Percentiles rank a stretch among this genome's conserved stretches.
phyloP scores from a whole-genome alignment of 2,113 vertebrate genomes.

The Lipophrys pholis region DNA sequence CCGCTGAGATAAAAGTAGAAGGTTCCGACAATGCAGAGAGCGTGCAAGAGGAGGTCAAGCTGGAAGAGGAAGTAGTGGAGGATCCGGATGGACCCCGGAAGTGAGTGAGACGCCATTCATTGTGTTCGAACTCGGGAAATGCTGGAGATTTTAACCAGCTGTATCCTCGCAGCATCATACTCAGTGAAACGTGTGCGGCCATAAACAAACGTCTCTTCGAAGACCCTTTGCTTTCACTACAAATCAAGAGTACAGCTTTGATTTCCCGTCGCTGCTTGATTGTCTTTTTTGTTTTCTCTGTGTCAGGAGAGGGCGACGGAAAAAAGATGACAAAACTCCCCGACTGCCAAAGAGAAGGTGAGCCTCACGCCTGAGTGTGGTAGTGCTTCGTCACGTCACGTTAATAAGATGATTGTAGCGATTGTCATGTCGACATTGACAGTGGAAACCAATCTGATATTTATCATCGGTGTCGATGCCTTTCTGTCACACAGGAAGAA shows the following conservation, averaged over 20 bases:
- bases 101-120: constrained; percentile 77
- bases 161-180: too few relatives aligned
- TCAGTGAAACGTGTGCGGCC: too few relatives aligned
- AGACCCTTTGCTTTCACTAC: too few relatives aligned
- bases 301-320: constrained; percentile 91
- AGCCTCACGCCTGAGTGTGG: constrained; percentile 24
- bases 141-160: too few relatives aligned
- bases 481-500: constrained; percentile 89
- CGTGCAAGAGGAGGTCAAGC: constrained; percentile 89
- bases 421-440: not conserved
- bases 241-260: not conserved
- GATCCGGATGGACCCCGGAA: constrained; percentile 94
- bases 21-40: constrained; percentile 67
- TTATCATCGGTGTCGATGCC: too few relatives aligned
- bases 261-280: not conserved
- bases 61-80: constrained; percentile 88
- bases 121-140: not conserved
- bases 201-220: too few relatives aligned
- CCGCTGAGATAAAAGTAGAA: constrained; percentile 79
- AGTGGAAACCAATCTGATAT: not conserved
- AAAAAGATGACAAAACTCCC: constrained; percentile 98
- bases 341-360: constrained; percentile 95
- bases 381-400: not conserved
- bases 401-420: not conserved
- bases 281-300: not conserved